Conservation (phyloP, 1,140 invertebrate species). For the Cotesia typhae region DNA sequence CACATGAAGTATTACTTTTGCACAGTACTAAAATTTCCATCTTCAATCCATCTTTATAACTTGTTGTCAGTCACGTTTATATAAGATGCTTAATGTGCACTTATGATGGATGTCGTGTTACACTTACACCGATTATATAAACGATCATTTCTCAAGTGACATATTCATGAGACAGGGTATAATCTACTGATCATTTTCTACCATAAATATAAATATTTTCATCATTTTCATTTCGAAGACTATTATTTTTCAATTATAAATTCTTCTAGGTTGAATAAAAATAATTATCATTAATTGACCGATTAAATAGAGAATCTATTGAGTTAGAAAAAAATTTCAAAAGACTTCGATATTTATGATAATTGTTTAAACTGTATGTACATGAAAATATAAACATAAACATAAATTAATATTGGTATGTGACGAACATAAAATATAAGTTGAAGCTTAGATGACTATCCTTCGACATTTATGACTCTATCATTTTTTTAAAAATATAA, state of each 20-base stretch:
- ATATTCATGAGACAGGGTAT: not conserved
- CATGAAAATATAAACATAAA: constrained; percentile 1
- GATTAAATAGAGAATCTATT: not conserved
- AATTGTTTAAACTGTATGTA: not conserved
- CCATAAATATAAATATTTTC: not conserved
- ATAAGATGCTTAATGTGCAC: constrained; percentile 1
- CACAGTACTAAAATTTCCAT: not conserved
- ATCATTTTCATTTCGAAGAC: not conserved
- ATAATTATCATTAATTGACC: constrained; percentile 9
- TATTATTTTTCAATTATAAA: constrained; percentile 4
- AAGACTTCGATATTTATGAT: constrained; percentile 1
- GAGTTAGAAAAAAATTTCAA: not conserved
- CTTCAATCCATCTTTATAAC: constrained; percentile 5
- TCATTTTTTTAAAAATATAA: not conserved
- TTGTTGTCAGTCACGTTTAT: not conserved
- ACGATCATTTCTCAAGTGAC: constrained; percentile 6
- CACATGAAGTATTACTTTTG: not conserved
- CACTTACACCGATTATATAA: constrained; percentile 1
- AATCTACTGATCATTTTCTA: not conserved
- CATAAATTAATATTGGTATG: not conserved
- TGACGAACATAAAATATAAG: not conserved
- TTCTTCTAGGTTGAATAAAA: not conserved
- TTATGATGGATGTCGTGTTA: constrained; percentile 3
- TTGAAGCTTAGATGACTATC: not conserved
- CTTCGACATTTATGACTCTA: constrained; percentile 12